These are phyloP conservation scores for Oxygymnocypris stewartii DNA, from an alignment of 2,113 vertebrate genomes.

Conservation along the genomic window DNA sequence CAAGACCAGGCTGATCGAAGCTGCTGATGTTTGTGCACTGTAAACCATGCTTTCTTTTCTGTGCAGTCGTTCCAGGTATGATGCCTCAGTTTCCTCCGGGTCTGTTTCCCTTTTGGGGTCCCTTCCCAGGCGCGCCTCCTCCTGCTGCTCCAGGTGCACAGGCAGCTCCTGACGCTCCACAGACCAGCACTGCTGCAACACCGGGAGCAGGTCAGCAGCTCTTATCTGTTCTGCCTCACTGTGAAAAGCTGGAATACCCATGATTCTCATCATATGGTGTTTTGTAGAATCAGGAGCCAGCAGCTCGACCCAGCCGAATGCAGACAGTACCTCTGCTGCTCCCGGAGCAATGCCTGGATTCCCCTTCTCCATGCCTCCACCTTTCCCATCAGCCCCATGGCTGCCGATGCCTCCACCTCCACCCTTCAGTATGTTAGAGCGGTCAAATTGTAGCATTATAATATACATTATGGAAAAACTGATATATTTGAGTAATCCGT, in stretches of 20 bases:
- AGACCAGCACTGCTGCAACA: conserved; percentile 61
- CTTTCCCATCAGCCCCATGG: conserved; percentile 82
- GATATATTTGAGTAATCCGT: background rate
- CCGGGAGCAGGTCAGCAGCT: conserved; percentile 66
- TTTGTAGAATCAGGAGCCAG: conserved; percentile 59
- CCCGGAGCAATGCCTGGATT: conserved; percentile 77
- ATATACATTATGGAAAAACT: no score
- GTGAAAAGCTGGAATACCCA: background rate
- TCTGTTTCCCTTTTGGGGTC: conserved; percentile 92
- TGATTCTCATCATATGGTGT: background rate
- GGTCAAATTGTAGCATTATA: background rate
- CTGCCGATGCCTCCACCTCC: conserved; percentile 88
- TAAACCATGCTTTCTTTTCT: background rate
- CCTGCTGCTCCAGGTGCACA: conserved; percentile 68
- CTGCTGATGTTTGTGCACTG: background rate
- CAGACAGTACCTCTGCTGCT: conserved; percentile 60
- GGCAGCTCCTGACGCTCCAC: conserved; percentile 60
- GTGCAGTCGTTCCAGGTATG: conserved; percentile 83
- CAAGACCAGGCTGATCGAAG: background rate
- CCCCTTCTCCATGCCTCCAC: conserved; percentile 83
- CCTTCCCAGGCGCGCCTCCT: conserved; percentile 82
- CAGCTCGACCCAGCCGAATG: conserved; percentile 59
- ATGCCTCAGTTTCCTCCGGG: conserved; percentile 91
- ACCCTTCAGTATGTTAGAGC: conserved; percentile 79
- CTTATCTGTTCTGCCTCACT: background rate